Evolutionary conservation across 2,797 vertebrate genomes (phyloP).

Genomic region (Cyprinella venusta): DNA sequence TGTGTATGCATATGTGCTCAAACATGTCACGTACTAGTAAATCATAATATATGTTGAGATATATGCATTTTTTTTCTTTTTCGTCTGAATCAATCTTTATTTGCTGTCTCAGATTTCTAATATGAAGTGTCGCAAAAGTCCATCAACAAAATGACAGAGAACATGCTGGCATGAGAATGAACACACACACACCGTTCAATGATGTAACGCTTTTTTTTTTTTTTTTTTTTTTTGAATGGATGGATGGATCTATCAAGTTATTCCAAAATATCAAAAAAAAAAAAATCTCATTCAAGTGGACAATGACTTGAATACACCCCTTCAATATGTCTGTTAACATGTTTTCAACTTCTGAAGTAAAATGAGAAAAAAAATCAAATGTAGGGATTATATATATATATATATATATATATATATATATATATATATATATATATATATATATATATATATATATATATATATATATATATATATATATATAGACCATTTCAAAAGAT

Average conservation of each 20-base stretch:
- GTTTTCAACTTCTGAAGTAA: not conserved
- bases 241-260: not conserved
- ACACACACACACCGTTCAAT: conserved; percentile 61
- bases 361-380: not conserved
- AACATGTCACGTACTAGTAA: conserved; percentile 74
- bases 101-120: conserved; percentile 76
- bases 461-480: too few species aligned
- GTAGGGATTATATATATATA: too few species aligned
- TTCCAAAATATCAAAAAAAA: conserved; percentile 5
- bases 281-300: conserved; percentile 20
- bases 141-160: conserved; percentile 73
- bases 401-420: too few species aligned
- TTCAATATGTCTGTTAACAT: not conserved
- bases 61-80: conserved; percentile 57
- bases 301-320: not conserved
- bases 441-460: too few species aligned
- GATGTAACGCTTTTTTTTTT: conserved; percentile 33
- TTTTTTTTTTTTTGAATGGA: not conserved
- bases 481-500: too few species aligned
- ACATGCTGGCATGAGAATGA: conserved; percentile 65
- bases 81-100: conserved; percentile 81
- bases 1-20: conserved; percentile 68
- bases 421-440: too few species aligned
- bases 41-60: conserved; percentile 78
- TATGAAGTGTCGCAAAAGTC: conserved; percentile 79